Evolutionary conservation across 2,888 invertebrate species (phyloP).

Genomic region (Euclidia mi): DNA sequence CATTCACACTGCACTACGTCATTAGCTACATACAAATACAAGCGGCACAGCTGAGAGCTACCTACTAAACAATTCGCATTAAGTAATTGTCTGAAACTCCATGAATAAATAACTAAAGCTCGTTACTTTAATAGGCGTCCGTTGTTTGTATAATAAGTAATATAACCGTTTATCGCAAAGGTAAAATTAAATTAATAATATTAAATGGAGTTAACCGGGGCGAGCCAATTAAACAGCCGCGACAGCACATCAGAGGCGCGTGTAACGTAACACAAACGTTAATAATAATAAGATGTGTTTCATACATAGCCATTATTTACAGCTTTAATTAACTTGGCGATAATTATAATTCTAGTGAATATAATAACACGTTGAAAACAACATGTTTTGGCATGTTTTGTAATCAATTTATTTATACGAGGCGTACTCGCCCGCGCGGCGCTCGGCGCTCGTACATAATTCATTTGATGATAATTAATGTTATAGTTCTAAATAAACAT

Average conservation of each 20-base stretch:
- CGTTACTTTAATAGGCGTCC: too few relatives aligned
- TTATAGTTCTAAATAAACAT: conserved; percentile 32
- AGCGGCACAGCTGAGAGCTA: too few relatives aligned
- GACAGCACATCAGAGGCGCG: conserved; percentile 4
- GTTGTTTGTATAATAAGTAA: too few relatives aligned
- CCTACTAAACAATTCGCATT: too few relatives aligned
- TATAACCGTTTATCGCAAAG: background rate
- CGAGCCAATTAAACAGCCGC: conserved; percentile 35
- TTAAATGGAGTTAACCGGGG: conserved; percentile 15
- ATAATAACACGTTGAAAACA: conserved; percentile 28
- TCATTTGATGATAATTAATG: conserved; percentile 16
- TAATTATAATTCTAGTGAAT: conserved; percentile 31
- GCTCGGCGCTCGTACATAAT: conserved; percentile 26
- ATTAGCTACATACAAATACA: too few relatives aligned
- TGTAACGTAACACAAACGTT: conserved; percentile 17
- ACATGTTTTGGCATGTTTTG: conserved; percentile 29
- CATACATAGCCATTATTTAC: conserved; percentile 26
- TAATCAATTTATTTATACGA: conserved; percentile 34
- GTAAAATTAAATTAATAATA: conserved; percentile 21
- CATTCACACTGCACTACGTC: too few relatives aligned
- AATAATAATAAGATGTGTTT: conserved; percentile 26
- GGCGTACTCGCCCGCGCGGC: conserved; percentile 4
- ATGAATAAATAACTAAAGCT: too few relatives aligned
- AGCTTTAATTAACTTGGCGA: conserved; percentile 35
- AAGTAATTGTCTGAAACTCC: too few relatives aligned